Conservation (phyloP, 2,888 invertebrate genomes). For the Oasisia sp. region DNA sequence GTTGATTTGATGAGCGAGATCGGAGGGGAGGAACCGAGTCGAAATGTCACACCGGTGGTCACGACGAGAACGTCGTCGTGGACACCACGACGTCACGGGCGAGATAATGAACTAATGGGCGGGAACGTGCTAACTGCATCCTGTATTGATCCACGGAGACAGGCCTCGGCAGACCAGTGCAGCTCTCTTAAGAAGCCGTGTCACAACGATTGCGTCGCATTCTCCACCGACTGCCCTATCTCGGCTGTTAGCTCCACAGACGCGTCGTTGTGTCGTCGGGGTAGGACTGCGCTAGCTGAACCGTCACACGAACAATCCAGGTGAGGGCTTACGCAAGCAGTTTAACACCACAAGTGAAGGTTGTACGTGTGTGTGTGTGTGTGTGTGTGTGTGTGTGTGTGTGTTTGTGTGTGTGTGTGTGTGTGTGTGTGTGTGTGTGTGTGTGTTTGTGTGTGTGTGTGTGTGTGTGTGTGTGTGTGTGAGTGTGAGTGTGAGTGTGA, state of each 20-base stretch:
- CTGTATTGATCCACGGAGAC: not conserved
- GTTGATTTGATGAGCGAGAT: conserved; percentile 4
- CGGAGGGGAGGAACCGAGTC: not conserved
- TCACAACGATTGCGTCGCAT: not conserved
- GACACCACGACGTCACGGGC: not conserved
- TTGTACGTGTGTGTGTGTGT: not conserved
- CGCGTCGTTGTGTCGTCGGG: not conserved
- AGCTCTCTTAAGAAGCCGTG: not conserved
- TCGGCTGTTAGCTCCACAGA: not conserved
- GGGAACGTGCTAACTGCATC: not conserved
- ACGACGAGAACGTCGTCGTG: not conserved
- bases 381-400: no score
- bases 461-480: no score
- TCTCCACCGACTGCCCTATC: not conserved
- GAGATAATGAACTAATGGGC: not conserved
- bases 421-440: no score
- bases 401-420: no score
- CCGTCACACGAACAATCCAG: not conserved
- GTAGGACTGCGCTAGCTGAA: not conserved
- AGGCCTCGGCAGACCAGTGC: not conserved
- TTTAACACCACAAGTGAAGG: no score
- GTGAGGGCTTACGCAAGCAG: not conserved
- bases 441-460: no score
- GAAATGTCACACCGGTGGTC: not conserved
- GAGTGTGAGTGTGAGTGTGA: not conserved